Evolutionary conservation across 2,888 invertebrate species (phyloP), one percentile per base, ranked within the genome.

Genomic region (Lepidochrysops patricia): DNA sequence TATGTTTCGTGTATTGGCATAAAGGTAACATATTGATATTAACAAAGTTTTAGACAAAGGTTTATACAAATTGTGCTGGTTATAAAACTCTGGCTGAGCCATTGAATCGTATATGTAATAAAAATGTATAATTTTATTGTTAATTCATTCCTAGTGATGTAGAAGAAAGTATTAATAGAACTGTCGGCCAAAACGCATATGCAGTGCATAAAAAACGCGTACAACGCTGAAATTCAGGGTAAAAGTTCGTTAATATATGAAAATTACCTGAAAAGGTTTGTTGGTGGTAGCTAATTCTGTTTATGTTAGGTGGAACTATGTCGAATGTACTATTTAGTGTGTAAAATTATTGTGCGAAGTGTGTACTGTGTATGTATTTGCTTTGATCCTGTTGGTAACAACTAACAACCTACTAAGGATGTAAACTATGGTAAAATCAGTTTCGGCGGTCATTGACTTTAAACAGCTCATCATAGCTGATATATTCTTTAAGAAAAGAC

Each of bases 161-260:
- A 54, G 32, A 54, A 29, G 9, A 54, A 54, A 54, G 29, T 32
- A 32, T 54, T 32, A 54, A 32, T 29, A 54, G 9, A 54, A 13
- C 50, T 15, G 32, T 54, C 32, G 54, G 54, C 29, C 54, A 54
- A 54, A 50, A 54, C 32, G 54, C 32, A 27, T 54, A 29, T 54
- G 29, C 54, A 54, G 19, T 52, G 52, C 52, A 29, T 32, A 54
- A 15, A 54, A 27, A 52, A 52, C 27, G 29, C 54, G 54, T 29
- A 6, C 25, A 50, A 50, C 50, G 50, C 50, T 54, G 29, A 54
- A 54, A 54, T 54, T 29, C 54, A 54, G 54, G 54, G 54, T 54
- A 32, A 54, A 54, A 54, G 29, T 54, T 54, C 50, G 54, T 54
- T 54, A 54, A 27, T 52, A 43, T 19, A 7, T 43, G 43, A 43